Evolutionary conservation across 2,113 vertebrate genomes (phyloP).

Genomic region (Stigmatopora nigra): DNA sequence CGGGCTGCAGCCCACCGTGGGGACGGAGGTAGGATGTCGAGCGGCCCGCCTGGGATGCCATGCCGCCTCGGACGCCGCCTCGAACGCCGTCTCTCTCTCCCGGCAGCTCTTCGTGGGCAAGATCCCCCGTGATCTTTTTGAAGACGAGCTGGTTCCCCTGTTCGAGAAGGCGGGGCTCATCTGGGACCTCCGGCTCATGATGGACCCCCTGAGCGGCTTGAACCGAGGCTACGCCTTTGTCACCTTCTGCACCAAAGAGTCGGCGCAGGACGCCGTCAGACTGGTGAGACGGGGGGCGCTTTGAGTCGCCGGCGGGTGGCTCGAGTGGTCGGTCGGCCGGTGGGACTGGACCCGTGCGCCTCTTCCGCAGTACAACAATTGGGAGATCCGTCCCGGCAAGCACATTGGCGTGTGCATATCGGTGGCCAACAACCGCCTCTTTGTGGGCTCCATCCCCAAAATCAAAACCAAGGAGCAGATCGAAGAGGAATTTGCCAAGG

Average conservation of each 20-base stretch:
- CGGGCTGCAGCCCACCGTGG: slow-evolving; percentile 84
- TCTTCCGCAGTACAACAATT: slow-evolving; percentile 86
- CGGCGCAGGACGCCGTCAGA: slow-evolving; percentile 94
- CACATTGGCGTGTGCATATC: slow-evolving; percentile 98
- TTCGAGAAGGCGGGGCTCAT: slow-evolving; percentile 97
- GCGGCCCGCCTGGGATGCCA: too few relatives aligned
- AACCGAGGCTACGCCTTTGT: slow-evolving; percentile 98
- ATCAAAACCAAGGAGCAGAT: slow-evolving; percentile 99
- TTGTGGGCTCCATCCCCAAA: slow-evolving; percentile 98
- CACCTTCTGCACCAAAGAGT: slow-evolving; percentile 97
- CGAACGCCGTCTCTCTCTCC: background rate
- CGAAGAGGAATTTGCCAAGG: slow-evolving; percentile 95
- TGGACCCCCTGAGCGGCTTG: slow-evolving; percentile 95
- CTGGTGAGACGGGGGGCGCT: slow-evolving; percentile 72
- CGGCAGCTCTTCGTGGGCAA: slow-evolving; percentile 94
- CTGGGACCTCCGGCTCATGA: slow-evolving; percentile 98
- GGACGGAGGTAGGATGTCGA: slow-evolving; percentile 81
- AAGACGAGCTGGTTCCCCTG: slow-evolving; percentile 94
- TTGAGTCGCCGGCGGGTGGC: background rate
- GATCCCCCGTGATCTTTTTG: slow-evolving; percentile 94
- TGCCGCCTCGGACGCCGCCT: background rate
- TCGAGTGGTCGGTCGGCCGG: too few relatives aligned
- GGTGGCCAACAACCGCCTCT: slow-evolving; percentile 97
- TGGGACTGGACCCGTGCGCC: fast-evolving
- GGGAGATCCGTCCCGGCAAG: slow-evolving; percentile 95